Evolutionary conservation across 1,140 invertebrate genomes (phyloP).

Genomic region (Schlechtendalia chinensis): DNA sequence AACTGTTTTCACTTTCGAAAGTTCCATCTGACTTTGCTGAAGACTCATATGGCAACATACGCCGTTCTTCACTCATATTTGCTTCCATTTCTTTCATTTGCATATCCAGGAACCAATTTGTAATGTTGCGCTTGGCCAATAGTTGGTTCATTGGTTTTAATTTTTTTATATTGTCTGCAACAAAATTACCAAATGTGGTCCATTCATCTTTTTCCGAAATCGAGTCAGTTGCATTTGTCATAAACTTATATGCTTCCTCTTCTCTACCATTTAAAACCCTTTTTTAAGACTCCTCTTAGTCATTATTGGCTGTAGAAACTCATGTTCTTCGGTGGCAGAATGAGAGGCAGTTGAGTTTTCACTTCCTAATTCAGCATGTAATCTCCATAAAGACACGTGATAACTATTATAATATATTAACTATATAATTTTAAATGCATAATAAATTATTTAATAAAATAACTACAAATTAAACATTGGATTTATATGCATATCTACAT

Average conservation of each 20-base stretch:
- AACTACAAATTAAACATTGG: neutral
- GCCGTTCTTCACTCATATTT: neutral
- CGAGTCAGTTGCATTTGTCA: constrained; percentile 14
- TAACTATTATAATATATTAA: constrained; percentile 25
- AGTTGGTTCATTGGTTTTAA: constrained; percentile 19
- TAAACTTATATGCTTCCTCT: constrained; percentile 7
- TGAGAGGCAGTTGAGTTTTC: constrained; percentile 5
- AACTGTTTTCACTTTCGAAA: constrained; percentile 19
- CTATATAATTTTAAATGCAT: neutral
- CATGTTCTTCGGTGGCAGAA: constrained; percentile 14
- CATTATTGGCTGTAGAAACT: constrained; percentile 13
- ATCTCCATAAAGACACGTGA: neutral
- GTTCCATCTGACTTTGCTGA: constrained; percentile 2
- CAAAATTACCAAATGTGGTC: constrained; percentile 26
- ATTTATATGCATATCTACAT: neutral
- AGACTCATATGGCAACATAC: neutral
- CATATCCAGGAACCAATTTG: constrained; percentile 12
- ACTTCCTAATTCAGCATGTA: neutral
- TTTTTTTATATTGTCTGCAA: constrained; percentile 16
- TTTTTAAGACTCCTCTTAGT: constrained; percentile 4
- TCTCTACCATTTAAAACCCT: neutral
- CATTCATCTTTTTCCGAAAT: constrained; percentile 18
- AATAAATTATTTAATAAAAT: constrained; percentile 11
- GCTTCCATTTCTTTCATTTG: constrained; percentile 22
- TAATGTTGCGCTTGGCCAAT: neutral